Base-by-base conservation (phyloP, 2,888 invertebrate species). In the Dromius quadrimaculatus region DNA sequence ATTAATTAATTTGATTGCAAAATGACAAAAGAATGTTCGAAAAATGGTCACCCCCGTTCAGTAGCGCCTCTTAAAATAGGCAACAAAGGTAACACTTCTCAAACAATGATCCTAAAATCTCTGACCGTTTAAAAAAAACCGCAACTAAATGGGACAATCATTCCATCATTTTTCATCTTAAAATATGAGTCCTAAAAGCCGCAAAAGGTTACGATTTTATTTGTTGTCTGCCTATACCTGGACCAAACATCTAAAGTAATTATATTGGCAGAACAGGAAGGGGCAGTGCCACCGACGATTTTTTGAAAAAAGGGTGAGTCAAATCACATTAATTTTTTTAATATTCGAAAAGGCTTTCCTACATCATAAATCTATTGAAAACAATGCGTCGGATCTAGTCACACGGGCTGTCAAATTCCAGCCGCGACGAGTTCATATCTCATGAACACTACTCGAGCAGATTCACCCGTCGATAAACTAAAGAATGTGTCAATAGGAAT, bases 401-500 rank as follows among this genome's bases (percentile, higher is more conserved):
- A 19, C 50, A 28, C 50, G 50, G 28, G 28, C 50, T 54, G 50
- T 54, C 50, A 54, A 28, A 54, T 54, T 54, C 50, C 47, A 28
- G 8, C 28, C 28, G 28, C 28, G 4, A 28, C 28, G 28, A 8
- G 28, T 5, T 28, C 28, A 28, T 28, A 28, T 3, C 28, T 3
- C 28, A 28, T 6, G 28, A 3, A 8, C 28, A 28, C 28, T 54
- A 23, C 23, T 28, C 50, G 50, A 23, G 15, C 50, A 54, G 50
- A 54, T 54, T n/a, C n/a, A n/a, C 32, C 15, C 22, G 41, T 38
- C 66, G 66, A 66, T 23, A 54, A 54, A 11, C 23, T 15, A 11
- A 63, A 73, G 77, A 76, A 77, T 77, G 76, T 77, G 78, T 77
- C 77, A 76, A 76, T 74, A 75, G 74, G 77, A 78, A 78, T 78